Evolutionary conservation across 2,888 invertebrate species (phyloP), one percentile per base, ranked within the genome.

Genomic region (Pogonocherus hispidulus): DNA sequence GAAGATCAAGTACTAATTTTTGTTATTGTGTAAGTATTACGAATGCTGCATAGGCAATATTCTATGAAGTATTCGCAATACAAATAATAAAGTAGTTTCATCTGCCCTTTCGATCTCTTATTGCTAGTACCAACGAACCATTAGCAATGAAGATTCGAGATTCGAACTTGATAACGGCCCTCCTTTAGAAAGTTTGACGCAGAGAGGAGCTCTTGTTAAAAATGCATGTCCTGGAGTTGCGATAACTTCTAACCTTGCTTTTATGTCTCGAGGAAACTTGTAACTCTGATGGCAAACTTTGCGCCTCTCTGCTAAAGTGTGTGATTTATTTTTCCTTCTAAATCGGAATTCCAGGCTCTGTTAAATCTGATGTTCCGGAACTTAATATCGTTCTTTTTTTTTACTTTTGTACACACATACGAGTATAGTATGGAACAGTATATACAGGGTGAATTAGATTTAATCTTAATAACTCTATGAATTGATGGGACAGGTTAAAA

Each of bases 191-290:
- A 70, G 47, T 69, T 67, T 64, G 69, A 65, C 59, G 59, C 65
- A 65, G 22, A 67, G 60, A 56, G 64, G 49, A 37, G 51, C 59
- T 69, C 68, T 55, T 57, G 64, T 75, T 73, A 75, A 75, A 75
- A 75, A 75, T 75, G 73, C 71, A 75, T 71, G 69, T 73, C 69
- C 67, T 67, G 63, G 41, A 62, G 47, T 67, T 63, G 70, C 57
- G 69, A 69, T 75, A 70, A 71, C 75, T 71, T 65, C 56, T 54
- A 72, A 70, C 72, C 65, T 55, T 66, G 59, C 66, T 69, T 73
- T 73, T 67, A 69, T 67, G 64, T 69, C 55, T 56, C 59, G 19
- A 54, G 63, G 37, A 63, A 68, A 70, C 66, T 63, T 49, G 54
- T 63, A 66, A 74, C 68, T 73, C 69, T 73, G 66, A 66, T 62